Evolutionary conservation across 2,113 vertebrate species (phyloP), one percentile per base, ranked within the genome.

Genomic region (Cyanocitta stelleri): DNA sequence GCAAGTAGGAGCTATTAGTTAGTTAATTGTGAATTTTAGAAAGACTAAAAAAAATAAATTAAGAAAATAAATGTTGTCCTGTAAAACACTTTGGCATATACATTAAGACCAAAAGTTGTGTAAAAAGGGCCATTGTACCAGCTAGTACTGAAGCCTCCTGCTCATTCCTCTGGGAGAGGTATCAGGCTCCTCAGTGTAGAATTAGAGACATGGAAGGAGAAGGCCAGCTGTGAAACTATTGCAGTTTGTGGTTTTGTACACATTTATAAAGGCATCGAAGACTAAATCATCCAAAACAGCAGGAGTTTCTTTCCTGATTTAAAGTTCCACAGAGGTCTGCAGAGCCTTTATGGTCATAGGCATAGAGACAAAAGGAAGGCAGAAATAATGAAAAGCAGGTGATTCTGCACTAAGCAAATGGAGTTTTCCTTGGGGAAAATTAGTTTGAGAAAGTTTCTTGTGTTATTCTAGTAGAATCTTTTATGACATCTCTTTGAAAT

Each of bases 311-410:
- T 77, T 33, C 71, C 81, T 3, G 4, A 52, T 93, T 96, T 95
- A 96, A 93, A 61, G 29, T 88, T 96, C 75, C 87, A n/a, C 43
- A 56, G 93, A 74, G 82, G 84, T 95, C 75, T 88, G 35, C 56
- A 81, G 77, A 91, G 43, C 54, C 83, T 49, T 94, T 88, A 64
- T 15, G 6, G 69, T 85, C 52, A 74, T 64, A 22, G 63, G 27
- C 41, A 39, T 30, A 87, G 29, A 69, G 55, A 91, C 64, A 76
- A 85, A 81, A 75, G 80, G 48, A 41, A 89, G 54, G 85, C 41
- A 79, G 54, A 94, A 89, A 84, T 90, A 96, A 95, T 85, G 76
- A 75, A 92, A 95, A 75, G 26, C 80, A 89, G 78, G 41, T 90
- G 79, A 51, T 68, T 78, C 54, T 51, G 6, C 10, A 21, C n/a